Conservation (phyloP, 2,113 vertebrate species). For the Paracanthobrama guichenoti region DNA sequence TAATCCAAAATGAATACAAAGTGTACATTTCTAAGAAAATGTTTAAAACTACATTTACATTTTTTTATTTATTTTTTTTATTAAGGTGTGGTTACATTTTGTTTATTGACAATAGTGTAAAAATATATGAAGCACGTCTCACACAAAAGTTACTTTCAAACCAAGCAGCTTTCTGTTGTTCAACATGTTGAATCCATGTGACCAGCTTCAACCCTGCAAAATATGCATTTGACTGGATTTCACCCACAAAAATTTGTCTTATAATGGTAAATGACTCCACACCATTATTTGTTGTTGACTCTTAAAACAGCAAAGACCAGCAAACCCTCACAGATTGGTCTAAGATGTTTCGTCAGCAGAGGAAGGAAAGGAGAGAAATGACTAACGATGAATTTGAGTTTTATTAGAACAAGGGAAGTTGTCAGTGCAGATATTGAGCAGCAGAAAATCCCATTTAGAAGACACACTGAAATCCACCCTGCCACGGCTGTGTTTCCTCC, state of each 20-base stretch:
- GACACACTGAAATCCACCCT: slow-evolving; percentile 17
- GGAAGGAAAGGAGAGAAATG: neutral
- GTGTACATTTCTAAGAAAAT: too few species aligned
- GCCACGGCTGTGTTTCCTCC: slow-evolving; percentile 31
- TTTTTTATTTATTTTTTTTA: too few species aligned
- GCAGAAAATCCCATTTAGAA: slow-evolving; percentile 43
- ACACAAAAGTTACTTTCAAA: too few species aligned
- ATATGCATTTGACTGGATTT: neutral
- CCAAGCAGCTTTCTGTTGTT: too few species aligned
- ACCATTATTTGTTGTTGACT: neutral
- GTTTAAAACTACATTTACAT: too few species aligned
- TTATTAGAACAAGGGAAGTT: slow-evolving; percentile 43
- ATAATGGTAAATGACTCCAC: neutral
- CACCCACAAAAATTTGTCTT: neutral
- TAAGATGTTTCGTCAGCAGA: neutral
- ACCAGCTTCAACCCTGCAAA: too few species aligned
- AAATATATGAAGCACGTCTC: too few species aligned
- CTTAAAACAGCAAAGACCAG: neutral
- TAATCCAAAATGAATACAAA: too few species aligned
- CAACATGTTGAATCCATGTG: too few species aligned
- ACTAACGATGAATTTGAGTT: slow-evolving; percentile 35
- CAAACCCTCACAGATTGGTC: neutral
- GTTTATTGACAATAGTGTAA: too few species aligned
- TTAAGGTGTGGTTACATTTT: too few species aligned
- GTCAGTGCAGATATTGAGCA: slow-evolving; percentile 36